These are phyloP conservation scores for Scyliorhinus canicula DNA, from an alignment of 2,797 vertebrate genomes.

Conservation along the genomic window DNA sequence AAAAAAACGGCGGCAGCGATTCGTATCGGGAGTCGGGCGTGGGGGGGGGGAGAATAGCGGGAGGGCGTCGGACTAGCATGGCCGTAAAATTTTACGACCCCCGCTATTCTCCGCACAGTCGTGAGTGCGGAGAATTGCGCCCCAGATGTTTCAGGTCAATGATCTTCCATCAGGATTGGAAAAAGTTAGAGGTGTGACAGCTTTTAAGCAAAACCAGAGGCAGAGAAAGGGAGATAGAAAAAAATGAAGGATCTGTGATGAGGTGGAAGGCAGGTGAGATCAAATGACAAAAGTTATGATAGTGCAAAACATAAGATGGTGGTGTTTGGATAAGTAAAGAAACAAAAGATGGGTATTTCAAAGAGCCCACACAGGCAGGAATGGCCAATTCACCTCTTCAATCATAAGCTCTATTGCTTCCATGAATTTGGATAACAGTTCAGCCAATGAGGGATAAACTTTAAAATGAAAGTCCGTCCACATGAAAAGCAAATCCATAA, in stretches of 20 bases:
- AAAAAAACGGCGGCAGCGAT: no score
- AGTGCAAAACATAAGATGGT: neutral
- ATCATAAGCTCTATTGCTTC: neutral
- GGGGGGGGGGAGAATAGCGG: no score
- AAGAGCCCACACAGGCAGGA: neutral
- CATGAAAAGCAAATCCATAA: neutral
- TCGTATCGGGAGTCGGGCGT: no score
- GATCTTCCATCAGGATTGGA: neutral
- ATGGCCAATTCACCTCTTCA: neutral
- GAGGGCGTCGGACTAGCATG: no score
- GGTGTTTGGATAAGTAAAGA: neutral
- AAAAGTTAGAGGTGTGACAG: neutral
- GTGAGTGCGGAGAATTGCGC: no score
- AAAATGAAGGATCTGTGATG: neutral
- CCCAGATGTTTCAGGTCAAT: no score
- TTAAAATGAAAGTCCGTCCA: neutral
- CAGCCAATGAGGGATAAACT: neutral
- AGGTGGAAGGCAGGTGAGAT: neutral
- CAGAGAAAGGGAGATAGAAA: no score
- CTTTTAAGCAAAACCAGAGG: neutral
- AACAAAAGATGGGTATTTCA: neutral
- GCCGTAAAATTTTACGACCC: no score
- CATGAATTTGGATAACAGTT: neutral
- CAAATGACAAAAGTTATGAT: neutral
- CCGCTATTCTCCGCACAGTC: no score